phyloP scores from a whole-genome alignment of 2,113 vertebrate genomes.

The Lichenostomus cassidix region DNA sequence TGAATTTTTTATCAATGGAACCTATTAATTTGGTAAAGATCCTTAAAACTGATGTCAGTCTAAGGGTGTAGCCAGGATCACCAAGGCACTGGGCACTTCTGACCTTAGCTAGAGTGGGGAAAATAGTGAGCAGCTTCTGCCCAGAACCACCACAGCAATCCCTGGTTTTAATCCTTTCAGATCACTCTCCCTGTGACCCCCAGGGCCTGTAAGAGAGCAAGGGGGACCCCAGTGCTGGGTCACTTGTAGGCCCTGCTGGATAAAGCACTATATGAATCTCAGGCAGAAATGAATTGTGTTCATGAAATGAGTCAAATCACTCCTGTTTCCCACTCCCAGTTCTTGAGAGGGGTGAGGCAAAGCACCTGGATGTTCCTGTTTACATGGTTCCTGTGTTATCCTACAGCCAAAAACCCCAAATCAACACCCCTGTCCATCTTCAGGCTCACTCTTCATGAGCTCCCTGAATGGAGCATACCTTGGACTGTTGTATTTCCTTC shows the following conservation, averaged over 20 bases:
- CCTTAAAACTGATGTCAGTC: background rate
- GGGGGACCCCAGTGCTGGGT: background rate
- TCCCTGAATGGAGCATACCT: background rate
- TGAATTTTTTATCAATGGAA: background rate
- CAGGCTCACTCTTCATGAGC: background rate
- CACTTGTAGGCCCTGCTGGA: background rate
- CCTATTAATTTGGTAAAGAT: background rate
- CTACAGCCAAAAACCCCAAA: background rate
- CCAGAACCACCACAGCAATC: background rate
- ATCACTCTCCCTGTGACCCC: background rate
- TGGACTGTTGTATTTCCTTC: background rate
- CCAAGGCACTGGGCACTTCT: background rate
- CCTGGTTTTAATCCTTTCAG: background rate
- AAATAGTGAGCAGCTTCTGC: background rate
- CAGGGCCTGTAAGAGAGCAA: background rate
- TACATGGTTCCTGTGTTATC: background rate
- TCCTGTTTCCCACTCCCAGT: background rate
- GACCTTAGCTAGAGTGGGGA: background rate
- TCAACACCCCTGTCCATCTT: background rate
- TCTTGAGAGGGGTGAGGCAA: background rate
- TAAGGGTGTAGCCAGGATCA: background rate
- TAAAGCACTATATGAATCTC: slow-evolving; percentile 47
- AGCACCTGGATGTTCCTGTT: background rate
- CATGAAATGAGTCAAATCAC: background rate
- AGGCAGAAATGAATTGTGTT: slow-evolving; percentile 36